Evolutionary conservation across 2,113 vertebrate genomes (phyloP), one percentile per base, ranked within the genome.

Genomic region (Actinemys pallida): DNA sequence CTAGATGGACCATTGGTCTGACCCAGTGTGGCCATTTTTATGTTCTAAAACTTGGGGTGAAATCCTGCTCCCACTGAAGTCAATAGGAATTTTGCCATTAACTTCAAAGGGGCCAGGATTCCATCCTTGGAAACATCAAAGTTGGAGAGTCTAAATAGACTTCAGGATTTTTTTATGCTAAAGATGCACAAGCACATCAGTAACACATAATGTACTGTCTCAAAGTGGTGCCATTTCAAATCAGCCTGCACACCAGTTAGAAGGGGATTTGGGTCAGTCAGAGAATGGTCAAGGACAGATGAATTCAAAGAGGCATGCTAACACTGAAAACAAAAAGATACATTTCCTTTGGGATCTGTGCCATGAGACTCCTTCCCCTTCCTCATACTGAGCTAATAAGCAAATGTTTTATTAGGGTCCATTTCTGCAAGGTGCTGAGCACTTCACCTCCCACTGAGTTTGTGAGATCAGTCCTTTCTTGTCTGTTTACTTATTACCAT

Each of bases 401-500:
- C 54, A 80, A 92, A 24, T 75, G 54, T 75, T 80, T 69, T n/a
- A 80, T 5, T 88, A 86, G 76, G 0, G 0, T 76, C 81, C 59
- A 1, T 92, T 94, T 87, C 91, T 82, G 86, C 0, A 0, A 13
- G 53, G 88, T 81, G 2, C 81, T 27, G 22, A 89, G 86, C 94
- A 90, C 93, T 95, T 92, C 56, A 29, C 81, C 95, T 94, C 92
- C 79, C 86, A 22, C 89, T 14, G 78, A 8, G 59, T 35, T 0
- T 2, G 45, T 0, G 80, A 91, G 86, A 59, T 87, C 84, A 93
- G 84, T 90, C 93, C 16, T 76, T 80, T 3, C 11, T 24, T 69
- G 57, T 57, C 25, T 85, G 49, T 88, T 24, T 86, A 85, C 84
- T 94, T 93, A 82, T 93, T 95, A 96, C 75, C 92, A 92, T 52